A percentile compares a stretch with the other conserved stretches of the same genome.
phyloP scores from a whole-genome alignment of 2,797 vertebrate species.

The Sitta carolinensis region DNA sequence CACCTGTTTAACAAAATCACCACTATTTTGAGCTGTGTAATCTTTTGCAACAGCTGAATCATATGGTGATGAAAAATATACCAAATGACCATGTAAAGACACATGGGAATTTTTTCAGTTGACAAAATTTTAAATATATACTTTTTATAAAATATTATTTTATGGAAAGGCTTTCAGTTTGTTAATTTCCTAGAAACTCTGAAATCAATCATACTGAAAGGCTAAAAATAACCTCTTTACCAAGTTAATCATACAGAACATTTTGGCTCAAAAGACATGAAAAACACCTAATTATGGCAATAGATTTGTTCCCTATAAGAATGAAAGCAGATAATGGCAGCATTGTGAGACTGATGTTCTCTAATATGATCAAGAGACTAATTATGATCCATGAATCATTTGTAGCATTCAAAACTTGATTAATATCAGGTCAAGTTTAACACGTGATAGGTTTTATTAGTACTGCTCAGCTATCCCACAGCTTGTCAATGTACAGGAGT shows the following conservation, averaged over 20 bases:
- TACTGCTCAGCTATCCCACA: slow-evolving; percentile 69
- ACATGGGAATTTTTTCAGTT: background rate
- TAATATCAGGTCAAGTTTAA: slow-evolving; percentile 76
- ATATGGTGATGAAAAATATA: background rate
- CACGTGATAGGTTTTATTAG: slow-evolving; percentile 72
- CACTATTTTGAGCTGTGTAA: background rate
- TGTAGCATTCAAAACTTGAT: slow-evolving; percentile 73
- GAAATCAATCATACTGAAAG: slow-evolving; percentile 6
- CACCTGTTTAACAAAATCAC: background rate
- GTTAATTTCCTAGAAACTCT: slow-evolving; percentile 8
- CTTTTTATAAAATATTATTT: background rate
- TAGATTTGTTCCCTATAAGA: slow-evolving; percentile 53
- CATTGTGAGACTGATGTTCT: slow-evolving; percentile 53
- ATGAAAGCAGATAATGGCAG: slow-evolving; percentile 54
- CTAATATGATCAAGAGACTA: slow-evolving; percentile 71
- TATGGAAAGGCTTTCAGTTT: background rate
- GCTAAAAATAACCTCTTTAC: slow-evolving; percentile 44
- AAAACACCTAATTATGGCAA: slow-evolving; percentile 63
- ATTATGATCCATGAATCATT: slow-evolving; percentile 74
- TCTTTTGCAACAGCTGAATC: background rate
- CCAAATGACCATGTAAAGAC: background rate
- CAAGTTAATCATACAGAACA: slow-evolving; percentile 54
- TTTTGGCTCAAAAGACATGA: slow-evolving; percentile 44
- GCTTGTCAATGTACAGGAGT: slow-evolving; percentile 54
- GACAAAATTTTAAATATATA: background rate